These are phyloP conservation scores for Ranitomeya variabilis DNA, from an alignment of 2,113 vertebrate genomes.

Conservation along the genomic window DNA sequence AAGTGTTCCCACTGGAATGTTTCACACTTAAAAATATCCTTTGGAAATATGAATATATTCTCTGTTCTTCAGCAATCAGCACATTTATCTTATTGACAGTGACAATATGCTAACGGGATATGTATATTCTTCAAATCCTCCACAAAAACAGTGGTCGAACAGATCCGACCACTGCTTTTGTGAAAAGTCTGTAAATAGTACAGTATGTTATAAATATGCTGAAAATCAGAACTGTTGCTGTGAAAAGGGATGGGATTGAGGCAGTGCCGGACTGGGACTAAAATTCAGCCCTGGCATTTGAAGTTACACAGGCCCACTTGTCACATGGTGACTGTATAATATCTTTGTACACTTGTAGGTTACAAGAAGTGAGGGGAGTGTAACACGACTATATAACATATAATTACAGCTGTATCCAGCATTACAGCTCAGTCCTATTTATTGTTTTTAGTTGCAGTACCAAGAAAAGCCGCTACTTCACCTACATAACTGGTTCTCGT, in stretches of 20 bases:
- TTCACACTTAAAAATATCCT: slow-evolving; percentile 48
- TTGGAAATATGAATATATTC: slow-evolving; percentile 50
- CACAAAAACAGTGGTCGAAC: background rate
- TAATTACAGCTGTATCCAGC: too few species aligned
- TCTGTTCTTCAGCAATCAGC: slow-evolving; percentile 34
- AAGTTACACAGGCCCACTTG: too few species aligned
- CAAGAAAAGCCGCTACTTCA: too few species aligned
- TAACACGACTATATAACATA: too few species aligned
- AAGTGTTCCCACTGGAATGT: slow-evolving; percentile 46
- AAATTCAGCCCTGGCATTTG: too few species aligned
- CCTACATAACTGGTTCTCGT: too few species aligned
- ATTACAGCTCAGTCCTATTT: too few species aligned
- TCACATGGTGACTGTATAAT: too few species aligned
- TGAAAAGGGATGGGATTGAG: background rate
- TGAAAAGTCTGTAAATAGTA: background rate
- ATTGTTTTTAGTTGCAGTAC: too few species aligned
- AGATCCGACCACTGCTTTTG: background rate
- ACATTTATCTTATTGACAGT: slow-evolving; percentile 28
- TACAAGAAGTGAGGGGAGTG: too few species aligned
- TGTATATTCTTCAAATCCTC: background rate
- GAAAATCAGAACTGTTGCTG: background rate
- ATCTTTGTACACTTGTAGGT: too few species aligned
- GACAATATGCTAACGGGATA: slow-evolving; percentile 19
- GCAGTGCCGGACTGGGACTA: too few species aligned
- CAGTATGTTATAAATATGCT: background rate